phyloP scores from a whole-genome alignment of 2,113 vertebrate genomes.

The Heterochromis multidens region DNA sequence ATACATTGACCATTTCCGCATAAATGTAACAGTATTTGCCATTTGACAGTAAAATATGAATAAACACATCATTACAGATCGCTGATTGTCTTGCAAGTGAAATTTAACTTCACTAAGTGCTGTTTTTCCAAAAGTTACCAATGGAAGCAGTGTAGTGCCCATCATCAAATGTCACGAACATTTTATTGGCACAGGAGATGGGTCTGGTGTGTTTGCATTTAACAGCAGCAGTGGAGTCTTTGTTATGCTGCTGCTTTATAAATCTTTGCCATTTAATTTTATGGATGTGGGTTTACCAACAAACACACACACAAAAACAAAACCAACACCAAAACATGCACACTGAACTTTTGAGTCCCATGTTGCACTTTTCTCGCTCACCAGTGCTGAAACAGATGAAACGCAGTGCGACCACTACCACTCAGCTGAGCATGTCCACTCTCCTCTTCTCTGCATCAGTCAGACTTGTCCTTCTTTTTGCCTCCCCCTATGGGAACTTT shows the following conservation, averaged over 20 bases:
- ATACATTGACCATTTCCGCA: not conserved
- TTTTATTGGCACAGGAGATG: constrained; percentile 24
- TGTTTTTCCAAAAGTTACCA: not conserved
- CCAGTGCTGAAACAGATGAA: not conserved
- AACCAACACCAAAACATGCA: constrained; percentile 29
- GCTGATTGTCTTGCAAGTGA: constrained; percentile 53
- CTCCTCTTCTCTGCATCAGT: constrained; percentile 71
- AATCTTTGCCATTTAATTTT: not conserved
- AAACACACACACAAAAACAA: not conserved
- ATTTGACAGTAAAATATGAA: not conserved
- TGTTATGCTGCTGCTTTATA: constrained; percentile 1
- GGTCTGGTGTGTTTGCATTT: constrained; percentile 8
- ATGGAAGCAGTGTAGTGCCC: not conserved
- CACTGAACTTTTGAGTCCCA: constrained; percentile 30
- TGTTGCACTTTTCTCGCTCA: constrained; percentile 16
- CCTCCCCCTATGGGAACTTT: constrained; percentile 89
- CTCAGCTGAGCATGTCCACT: not conserved
- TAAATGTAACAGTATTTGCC: not conserved
- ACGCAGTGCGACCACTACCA: not conserved
- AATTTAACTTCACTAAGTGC: not conserved
- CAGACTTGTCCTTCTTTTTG: constrained; percentile 97
- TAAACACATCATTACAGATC: not conserved
- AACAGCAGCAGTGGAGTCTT: constrained; percentile 1
- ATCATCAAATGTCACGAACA: not conserved
- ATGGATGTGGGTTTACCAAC: not conserved